A percentile compares a stretch with the other conserved stretches of the same genome.
These are phyloP conservation scores for Aplidium turbinatum DNA, from an alignment of 23 tunicate species.

Conservation along the genomic window DNA sequence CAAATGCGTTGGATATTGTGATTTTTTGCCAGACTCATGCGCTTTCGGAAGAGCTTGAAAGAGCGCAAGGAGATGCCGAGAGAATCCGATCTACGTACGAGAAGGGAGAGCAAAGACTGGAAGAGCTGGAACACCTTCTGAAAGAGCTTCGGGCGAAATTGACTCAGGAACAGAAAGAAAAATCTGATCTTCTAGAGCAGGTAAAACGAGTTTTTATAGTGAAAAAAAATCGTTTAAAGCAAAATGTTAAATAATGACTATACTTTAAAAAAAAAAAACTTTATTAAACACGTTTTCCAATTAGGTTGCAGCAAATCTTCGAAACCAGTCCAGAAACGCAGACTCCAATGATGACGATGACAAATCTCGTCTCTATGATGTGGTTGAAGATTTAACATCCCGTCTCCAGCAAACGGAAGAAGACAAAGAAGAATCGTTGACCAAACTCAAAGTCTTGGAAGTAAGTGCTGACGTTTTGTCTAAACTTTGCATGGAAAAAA, in stretches of 20 bases:
- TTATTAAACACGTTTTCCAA: neutral
- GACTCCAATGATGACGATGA: conserved; percentile 22
- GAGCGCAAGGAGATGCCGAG: conserved; percentile 33
- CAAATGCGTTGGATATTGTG: no score
- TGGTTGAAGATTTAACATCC: conserved; percentile 37
- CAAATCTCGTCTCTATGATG: conserved; percentile 10
- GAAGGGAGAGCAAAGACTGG: conserved; percentile 32
- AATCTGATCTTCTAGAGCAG: conserved; percentile 40
- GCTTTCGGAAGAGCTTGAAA: conserved; percentile 38
- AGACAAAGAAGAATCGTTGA: conserved; percentile 38
- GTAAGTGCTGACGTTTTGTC: neutral
- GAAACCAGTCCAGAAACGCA: conserved; percentile 7
- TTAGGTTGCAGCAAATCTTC: conserved; percentile 22
- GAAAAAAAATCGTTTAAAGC: no score
- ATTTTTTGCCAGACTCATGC: conserved; percentile 25
- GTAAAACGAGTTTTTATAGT: no score
- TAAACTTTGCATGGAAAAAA: neutral
- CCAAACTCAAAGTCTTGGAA: conserved; percentile 35
- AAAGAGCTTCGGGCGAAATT: conserved; percentile 40
- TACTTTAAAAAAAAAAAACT: neutral
- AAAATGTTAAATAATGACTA: neutral
- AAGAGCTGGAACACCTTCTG: conserved; percentile 52
- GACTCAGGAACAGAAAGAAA: conserved; percentile 45
- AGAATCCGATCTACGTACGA: conserved; percentile 44
- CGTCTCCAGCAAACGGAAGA: conserved; percentile 50